phyloP scores from a whole-genome alignment of 1,140 invertebrate species.

The Drosophila jambulina region DNA sequence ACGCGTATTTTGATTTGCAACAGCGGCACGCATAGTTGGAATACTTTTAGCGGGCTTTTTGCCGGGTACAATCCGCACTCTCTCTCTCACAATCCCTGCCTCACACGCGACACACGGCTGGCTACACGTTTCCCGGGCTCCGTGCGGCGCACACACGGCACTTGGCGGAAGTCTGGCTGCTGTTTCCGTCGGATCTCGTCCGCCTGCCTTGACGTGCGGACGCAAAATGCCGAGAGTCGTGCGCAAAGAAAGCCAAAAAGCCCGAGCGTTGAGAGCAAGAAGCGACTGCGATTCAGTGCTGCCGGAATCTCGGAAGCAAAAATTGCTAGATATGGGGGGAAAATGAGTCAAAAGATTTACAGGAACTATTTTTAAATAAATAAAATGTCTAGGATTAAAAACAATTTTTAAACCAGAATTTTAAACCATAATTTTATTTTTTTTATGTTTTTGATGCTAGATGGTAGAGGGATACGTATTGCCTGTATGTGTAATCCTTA shows the following conservation, averaged over 20 bases:
- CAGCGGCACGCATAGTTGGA: conserved; percentile 49
- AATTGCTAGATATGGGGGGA: background rate
- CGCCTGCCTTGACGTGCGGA: conserved; percentile 79
- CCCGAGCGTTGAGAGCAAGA: conserved; percentile 61
- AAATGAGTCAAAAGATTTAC: background rate
- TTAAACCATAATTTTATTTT: background rate
- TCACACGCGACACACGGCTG: conserved; percentile 31
- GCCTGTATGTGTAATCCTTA: background rate
- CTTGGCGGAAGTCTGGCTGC: conserved; percentile 53
- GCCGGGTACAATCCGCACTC: conserved; percentile 19
- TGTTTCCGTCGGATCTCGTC: conserved; percentile 54
- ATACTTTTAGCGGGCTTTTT: conserved; percentile 48
- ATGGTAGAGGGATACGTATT: background rate
- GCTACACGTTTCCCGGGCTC: conserved; percentile 43
- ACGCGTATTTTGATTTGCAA: conserved; percentile 46
- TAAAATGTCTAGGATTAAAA: background rate
- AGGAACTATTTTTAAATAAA: background rate
- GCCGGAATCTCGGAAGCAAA: background rate
- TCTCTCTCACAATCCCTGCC: background rate
- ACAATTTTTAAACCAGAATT: background rate
- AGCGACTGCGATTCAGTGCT: conserved; percentile 15
- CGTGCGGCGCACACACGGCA: conserved; percentile 17
- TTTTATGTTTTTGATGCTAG: background rate
- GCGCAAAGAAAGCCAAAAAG: conserved; percentile 77
- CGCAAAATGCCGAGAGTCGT: conserved; percentile 81